Percentiles rank a stretch among this genome's conserved stretches.
These are phyloP conservation scores for Tetragnatha montana DNA, from an alignment of 2,888 invertebrate species.

Conservation along the genomic window DNA sequence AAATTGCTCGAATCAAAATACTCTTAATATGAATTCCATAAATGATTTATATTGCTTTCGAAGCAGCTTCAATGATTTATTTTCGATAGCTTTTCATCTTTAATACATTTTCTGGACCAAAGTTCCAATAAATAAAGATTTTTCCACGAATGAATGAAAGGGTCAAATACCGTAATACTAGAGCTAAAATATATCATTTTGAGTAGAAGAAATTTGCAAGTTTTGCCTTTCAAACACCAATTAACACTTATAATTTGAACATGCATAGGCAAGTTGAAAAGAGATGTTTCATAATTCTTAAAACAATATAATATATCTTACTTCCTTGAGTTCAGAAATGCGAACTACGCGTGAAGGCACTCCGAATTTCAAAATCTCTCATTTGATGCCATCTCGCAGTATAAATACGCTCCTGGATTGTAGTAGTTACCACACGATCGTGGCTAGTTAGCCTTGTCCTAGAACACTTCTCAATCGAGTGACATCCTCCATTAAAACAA, in stretches of 20 bases:
- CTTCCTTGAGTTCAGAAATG: not conserved
- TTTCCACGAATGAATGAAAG: too few species aligned
- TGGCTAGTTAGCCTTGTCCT: slow-evolving; percentile 14
- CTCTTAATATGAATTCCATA: too few species aligned
- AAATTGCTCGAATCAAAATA: too few species aligned
- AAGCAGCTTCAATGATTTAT: too few species aligned
- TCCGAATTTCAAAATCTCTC: not conserved
- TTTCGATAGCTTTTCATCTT: too few species aligned
- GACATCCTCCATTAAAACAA: slow-evolving; percentile 33
- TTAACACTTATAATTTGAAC: not conserved
- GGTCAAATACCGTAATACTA: too few species aligned
- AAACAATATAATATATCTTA: not conserved
- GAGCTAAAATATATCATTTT: too few species aligned
- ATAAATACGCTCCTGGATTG: not conserved
- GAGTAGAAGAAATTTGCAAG: too few species aligned
- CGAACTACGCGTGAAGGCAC: not conserved
- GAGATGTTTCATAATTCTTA: not conserved
- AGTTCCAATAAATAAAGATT: too few species aligned
- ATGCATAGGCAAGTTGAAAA: not conserved
- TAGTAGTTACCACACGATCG: not conserved
- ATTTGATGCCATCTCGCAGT: not conserved
- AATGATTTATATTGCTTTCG: too few species aligned
- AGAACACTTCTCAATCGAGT: not conserved
- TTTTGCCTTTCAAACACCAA: not conserved
- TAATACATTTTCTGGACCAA: too few species aligned